A percentile compares a stretch with the other conserved stretches of the same genome.
phyloP scores from a whole-genome alignment of 2,888 invertebrate genomes.

The Tanaodytes sp. region DNA sequence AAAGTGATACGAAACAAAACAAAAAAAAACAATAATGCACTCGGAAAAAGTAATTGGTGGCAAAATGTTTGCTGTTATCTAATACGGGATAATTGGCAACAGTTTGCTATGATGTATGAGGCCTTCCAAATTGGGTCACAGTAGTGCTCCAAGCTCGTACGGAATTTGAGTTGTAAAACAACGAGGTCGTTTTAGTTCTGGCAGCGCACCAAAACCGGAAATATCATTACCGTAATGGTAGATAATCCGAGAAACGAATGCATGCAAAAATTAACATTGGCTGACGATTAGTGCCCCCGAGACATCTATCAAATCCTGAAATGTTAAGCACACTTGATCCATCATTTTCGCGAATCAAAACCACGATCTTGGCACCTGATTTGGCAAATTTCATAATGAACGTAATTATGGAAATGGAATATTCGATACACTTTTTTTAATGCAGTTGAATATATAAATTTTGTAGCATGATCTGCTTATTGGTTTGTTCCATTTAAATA shows the following conservation, averaged over 20 bases:
- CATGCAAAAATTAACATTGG: slow-evolving; percentile 51
- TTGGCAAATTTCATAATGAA: too few relatives aligned
- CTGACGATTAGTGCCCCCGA: slow-evolving; percentile 39
- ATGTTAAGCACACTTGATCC: slow-evolving; percentile 30
- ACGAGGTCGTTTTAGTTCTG: slow-evolving; percentile 51
- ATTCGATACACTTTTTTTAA: too few relatives aligned
- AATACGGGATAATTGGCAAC: slow-evolving; percentile 47
- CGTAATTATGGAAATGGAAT: too few relatives aligned
- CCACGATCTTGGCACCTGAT: not conserved
- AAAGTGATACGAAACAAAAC: too few relatives aligned
- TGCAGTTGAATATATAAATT: too few relatives aligned
- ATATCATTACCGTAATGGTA: slow-evolving; percentile 52
- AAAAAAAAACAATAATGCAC: too few relatives aligned
- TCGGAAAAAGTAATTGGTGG: slow-evolving; percentile 8
- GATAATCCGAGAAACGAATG: slow-evolving; percentile 45
- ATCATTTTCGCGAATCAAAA: slow-evolving; percentile 17
- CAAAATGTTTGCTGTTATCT: slow-evolving; percentile 41
- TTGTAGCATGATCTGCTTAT: too few relatives aligned
- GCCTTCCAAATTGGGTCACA: slow-evolving; percentile 42
- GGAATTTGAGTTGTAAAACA: slow-evolving; percentile 54
- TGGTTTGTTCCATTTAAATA: too few relatives aligned
- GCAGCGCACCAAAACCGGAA: slow-evolving; percentile 53
- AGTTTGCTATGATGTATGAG: slow-evolving; percentile 47
- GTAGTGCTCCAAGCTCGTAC: slow-evolving; percentile 42
- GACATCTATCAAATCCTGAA: slow-evolving; percentile 36